A percentile compares a stretch with the other conserved stretches of the same genome.
phyloP scores from a whole-genome alignment of 2,113 vertebrate genomes.

The Choloepus hoffmanni region DNA sequence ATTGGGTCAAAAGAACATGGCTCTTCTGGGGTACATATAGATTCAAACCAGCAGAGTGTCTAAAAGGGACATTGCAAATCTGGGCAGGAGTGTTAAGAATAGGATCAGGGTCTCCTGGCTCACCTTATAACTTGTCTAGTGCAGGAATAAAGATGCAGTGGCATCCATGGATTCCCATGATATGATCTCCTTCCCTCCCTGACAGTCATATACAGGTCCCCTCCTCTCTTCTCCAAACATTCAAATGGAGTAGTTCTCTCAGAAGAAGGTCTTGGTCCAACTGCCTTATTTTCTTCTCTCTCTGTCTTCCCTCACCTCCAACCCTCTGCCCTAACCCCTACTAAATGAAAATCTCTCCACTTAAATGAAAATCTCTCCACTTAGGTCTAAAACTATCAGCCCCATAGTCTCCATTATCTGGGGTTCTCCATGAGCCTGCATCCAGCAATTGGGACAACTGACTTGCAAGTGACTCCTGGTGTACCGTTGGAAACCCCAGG shows the following conservation, averaged over 20 bases:
- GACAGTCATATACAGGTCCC: background rate
- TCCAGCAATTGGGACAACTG: background rate
- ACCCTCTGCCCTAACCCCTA: background rate
- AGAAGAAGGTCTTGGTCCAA: background rate
- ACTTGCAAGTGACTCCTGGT: background rate
- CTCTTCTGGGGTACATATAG: no score
- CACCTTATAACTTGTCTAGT: conserved; percentile 57
- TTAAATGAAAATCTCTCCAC: background rate
- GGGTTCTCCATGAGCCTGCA: background rate
- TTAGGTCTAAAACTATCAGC: background rate
- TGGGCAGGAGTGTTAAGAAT: background rate
- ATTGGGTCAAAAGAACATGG: no score
- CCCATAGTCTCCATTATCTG: background rate
- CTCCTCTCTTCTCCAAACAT: background rate
- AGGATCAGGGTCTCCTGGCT: conserved; percentile 5
- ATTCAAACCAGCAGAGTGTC: background rate
- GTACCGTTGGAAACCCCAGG: background rate
- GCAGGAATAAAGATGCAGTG: background rate
- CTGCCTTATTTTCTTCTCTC: background rate
- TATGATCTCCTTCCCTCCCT: background rate
- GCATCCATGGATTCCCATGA: background rate
- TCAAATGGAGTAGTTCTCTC: background rate
- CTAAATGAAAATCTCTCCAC: background rate
- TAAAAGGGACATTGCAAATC: background rate
- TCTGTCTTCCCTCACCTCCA: background rate